Evolutionary conservation across 2,797 vertebrate genomes (phyloP), one percentile per base, ranked within the genome.

Genomic region (Ataeniobius toweri): DNA sequence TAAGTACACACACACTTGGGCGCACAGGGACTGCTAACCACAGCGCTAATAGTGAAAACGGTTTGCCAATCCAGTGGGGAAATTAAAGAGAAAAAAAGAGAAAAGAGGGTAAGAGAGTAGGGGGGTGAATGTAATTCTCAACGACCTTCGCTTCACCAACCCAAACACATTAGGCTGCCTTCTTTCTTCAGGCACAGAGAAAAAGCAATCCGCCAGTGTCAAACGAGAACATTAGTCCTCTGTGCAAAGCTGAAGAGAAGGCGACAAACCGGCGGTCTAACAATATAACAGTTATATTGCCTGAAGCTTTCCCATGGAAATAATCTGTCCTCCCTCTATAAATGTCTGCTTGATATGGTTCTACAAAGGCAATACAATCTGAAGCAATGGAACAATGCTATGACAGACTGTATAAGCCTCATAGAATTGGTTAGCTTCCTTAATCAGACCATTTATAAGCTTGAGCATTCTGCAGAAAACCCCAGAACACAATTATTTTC

Each of bases 151-250:
- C 93, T 94, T 94, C 88, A 85, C 88, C 87, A 89, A 91, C 89
- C 93, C 91, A 91, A 89, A 92, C 93, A 88, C 93, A 93, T 94
- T 93, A 94, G 92, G 90, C 85, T 89, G 89, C 89, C 88, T 89
- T 85, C 89, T 91, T 91, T 95, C 93, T 94, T 82, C 78, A 85
- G 93, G 94, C 93, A 89, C 80, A 89, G 86, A 92, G 86, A 86
- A 88, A 90, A 93, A 90, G 88, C 93, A 94, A 94, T 93, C 88
- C 90, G 89, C 90, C 77, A 88, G 89, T 90, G 94, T 92, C 92
- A 94, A 93, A 93, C 88, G 83, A 89, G 92, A 94, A 94, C 93
- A 93, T 94, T 94, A 95, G 93, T 89, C 88, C 84, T 89, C 85
- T 79, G 86, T 28, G 86, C 90, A 85, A 87, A 93, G 79, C 88